Conservation (phyloP, 2,797 vertebrate species). For the Cynopterus sphinx region DNA sequence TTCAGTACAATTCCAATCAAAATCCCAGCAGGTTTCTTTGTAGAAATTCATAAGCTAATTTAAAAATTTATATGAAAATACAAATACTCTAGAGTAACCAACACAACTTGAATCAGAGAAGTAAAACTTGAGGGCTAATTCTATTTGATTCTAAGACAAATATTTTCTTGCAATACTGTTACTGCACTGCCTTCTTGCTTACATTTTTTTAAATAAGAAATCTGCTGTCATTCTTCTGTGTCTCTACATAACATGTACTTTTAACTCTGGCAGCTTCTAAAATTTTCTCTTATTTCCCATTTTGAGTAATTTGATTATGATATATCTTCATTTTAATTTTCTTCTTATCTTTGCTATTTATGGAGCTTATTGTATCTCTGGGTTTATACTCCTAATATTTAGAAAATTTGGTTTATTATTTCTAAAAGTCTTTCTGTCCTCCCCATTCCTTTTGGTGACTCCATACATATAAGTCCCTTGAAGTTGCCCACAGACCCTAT, state of each 20-base stretch:
- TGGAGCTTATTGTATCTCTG: background rate
- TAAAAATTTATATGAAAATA: background rate
- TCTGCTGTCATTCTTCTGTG: background rate
- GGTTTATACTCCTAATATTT: background rate
- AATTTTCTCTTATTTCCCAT: background rate
- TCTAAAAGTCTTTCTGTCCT: background rate
- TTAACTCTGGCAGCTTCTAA: background rate
- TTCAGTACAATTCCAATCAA: background rate
- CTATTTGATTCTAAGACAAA: conserved; percentile 9
- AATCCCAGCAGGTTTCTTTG: background rate
- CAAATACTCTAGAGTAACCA: background rate
- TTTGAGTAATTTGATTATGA: background rate
- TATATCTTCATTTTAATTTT: background rate
- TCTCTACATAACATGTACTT: background rate
- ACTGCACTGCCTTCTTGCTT: background rate
- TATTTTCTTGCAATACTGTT: background rate
- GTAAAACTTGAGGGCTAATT: background rate
- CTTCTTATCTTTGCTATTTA: background rate
- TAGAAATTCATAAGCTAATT: background rate
- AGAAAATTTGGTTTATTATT: background rate
- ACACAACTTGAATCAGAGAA: background rate
- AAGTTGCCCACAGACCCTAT: background rate
- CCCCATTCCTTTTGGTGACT: background rate
- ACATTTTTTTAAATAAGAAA: background rate
- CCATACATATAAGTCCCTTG: background rate